Base-by-base conservation (phyloP, 2,888 invertebrate species). In the Drosophila yooni region DNA sequence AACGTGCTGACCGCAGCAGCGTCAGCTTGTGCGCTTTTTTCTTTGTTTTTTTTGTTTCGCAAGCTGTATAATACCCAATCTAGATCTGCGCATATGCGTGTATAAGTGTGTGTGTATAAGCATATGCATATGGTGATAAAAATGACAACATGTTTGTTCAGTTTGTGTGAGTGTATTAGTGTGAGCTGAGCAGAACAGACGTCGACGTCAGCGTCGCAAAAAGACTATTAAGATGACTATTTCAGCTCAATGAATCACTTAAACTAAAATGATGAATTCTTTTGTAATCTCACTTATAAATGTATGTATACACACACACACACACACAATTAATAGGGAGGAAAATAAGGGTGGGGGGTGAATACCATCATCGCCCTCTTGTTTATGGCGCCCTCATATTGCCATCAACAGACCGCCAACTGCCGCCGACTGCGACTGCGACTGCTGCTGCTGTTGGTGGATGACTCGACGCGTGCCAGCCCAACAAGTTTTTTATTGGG, bases 401-500 rank as follows among this genome's bases (percentile, higher is more conserved):
- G 72, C 80, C 67, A 74, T 79, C 69, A 74, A 77, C 77, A 79
- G 67, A 77, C 65, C 75, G 75, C 65, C 59, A 59, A 70, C 65
- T 40, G 59, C 21, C 27, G 43, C 21, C n/a, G 27, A 38, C 33
- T 29, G 7, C 62, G 61, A 51, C 66, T 15, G 50, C 60, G 40
- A 31, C 62, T 13, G 58, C 64, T 60, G 34, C 62, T 76, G 52
- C 34, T 64, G 60, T 27, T 79, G 62, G 40, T 63, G 61, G 66
- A 63, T 77, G 80, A 75, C 50, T 67, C 61, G 75, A 29, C 79
- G 78, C 76, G 76, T 80, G 81, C 68, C 80, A 68, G 68, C 72
- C 87, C 84, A 84, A 84, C 84, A 84, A 84, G 84, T 84, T 89
- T 88, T 89, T 83, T 86, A 86, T 84, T 84, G 79, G 79, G 81